Evolutionary conservation across 2,113 vertebrate genomes (phyloP), one percentile per base, ranked within the genome.

Genomic region (Eudyptes chrysolophus): DNA sequence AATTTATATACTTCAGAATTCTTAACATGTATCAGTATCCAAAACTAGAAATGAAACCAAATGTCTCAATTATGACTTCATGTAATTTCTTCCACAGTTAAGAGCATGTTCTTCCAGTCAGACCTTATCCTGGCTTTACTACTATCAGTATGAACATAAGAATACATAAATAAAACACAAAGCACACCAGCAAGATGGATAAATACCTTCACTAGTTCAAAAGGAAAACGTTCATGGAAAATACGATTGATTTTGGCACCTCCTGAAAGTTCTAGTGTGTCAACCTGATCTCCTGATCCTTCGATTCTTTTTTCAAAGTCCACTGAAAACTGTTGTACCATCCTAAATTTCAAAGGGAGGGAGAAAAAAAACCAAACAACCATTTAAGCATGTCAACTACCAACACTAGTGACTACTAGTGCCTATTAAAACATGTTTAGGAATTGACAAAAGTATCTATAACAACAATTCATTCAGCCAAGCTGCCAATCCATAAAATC

Each of bases 291-390:
- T 51, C 98, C 98, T 24, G 98, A 99, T 66, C 98, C 98, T 96
- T 98, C 98, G 2, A 99, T 99, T 95, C 98, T 97, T 96, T 99
- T 98, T 94, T 99, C 98, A 87, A 99, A 99, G 91, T 99, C 98
- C 96, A 98, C 98, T 69, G 98, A 98, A 87, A 99, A 98, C 52
- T 99, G 98, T 30, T 99, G 98, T 46, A 98, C 98, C 98, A 99
- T 98, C 93, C 98, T 99, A 17, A 84, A 82, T 95, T 27, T 75
- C 48, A 93, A 81, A 92, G 21, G 2, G 6, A 7, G 13, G 17
- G 8, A 71, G 44, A 58, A 75, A 60, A 57, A 95, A 38, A 16
- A 38, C 34, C 8, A 60, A 60, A 60, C 38, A 91, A 78, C 25
- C 62, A 79, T 44, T 87, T 69, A 79, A 54, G 46, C 32, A 70